phyloP scores from a whole-genome alignment of 2,888 invertebrate genomes.

The Stenichneumon culpator region DNA sequence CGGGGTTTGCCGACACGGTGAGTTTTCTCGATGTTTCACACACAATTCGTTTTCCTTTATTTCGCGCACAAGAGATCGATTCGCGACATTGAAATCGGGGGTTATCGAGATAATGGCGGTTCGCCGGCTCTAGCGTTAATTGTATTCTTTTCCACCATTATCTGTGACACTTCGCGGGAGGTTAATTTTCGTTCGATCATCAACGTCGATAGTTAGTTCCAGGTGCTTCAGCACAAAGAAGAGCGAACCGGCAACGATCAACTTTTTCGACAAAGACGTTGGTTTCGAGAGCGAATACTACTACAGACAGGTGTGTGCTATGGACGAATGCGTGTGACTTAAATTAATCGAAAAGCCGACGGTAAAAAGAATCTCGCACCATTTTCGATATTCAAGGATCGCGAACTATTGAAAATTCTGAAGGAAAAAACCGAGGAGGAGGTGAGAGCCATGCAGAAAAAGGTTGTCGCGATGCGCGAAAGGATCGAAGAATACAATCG shows the following conservation, averaged over 20 bases:
- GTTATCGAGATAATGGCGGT: not conserved
- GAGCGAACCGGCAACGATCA: slow-evolving; percentile 67
- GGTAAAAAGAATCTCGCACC: slow-evolving; percentile 3
- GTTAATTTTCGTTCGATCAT: not conserved
- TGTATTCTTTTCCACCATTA: not conserved
- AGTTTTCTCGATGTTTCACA: not conserved
- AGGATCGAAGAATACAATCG: slow-evolving; percentile 78
- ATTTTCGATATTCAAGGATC: slow-evolving; percentile 69
- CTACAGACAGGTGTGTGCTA: slow-evolving; percentile 73
- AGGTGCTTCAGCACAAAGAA: slow-evolving; percentile 65
- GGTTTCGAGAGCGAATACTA: slow-evolving; percentile 77
- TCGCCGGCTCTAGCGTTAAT: not conserved
- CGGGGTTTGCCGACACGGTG: slow-evolving; percentile 27
- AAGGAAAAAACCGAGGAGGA: slow-evolving; percentile 77
- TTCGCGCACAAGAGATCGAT: no score
- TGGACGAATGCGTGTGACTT: not conserved
- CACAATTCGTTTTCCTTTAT: not conserved
- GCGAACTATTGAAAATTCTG: slow-evolving; percentile 72
- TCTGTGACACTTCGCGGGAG: not conserved
- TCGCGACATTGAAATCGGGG: not conserved
- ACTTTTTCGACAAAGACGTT: slow-evolving; percentile 68
- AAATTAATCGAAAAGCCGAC: not conserved
- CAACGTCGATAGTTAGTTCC: not conserved
- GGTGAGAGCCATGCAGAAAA: slow-evolving; percentile 75
- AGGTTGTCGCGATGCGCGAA: slow-evolving; percentile 74